Conservation (phyloP, 2,113 vertebrate genomes). For the Tachycineta bicolor region DNA sequence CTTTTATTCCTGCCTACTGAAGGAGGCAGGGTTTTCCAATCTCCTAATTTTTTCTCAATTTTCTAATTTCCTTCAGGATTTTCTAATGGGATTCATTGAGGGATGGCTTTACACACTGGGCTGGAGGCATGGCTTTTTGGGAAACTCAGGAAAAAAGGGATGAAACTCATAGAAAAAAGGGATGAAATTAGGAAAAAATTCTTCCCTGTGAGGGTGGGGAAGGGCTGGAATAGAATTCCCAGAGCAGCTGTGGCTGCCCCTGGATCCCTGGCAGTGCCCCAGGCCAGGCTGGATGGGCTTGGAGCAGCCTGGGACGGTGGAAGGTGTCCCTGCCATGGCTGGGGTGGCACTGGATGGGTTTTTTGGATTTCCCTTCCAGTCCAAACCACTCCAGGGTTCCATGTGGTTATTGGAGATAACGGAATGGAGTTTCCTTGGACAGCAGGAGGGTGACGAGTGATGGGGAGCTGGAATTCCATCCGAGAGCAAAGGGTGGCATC, state of each 20-base stretch:
- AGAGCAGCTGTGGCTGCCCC: not conserved
- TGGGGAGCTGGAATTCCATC: not conserved
- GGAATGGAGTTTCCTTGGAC: not conserved
- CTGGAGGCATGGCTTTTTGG: not conserved
- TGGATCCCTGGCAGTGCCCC: not conserved
- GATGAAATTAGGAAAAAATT: not conserved
- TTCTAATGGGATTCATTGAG: fast-evolving
- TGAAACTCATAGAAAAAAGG: not conserved
- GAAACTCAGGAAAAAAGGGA: not conserved
- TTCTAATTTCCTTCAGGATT: not conserved
- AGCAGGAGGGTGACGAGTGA: not conserved
- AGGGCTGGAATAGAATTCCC: not conserved
- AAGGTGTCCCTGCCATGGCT: not conserved
- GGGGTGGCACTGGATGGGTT: not conserved
- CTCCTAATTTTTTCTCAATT: too few relatives aligned
- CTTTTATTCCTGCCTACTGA: not conserved
- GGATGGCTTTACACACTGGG: not conserved
- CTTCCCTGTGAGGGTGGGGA: not conserved
- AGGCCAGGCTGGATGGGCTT: not conserved
- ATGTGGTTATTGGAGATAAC: not conserved
- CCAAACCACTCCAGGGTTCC: not conserved
- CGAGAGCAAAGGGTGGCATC: not conserved
- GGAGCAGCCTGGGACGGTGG: not conserved
- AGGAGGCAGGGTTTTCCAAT: too few relatives aligned
- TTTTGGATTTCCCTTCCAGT: not conserved